Evolutionary conservation across 35 echinoderm and acorn worm species (phyloP).

Genomic region (Apostichopus parvimensis): DNA sequence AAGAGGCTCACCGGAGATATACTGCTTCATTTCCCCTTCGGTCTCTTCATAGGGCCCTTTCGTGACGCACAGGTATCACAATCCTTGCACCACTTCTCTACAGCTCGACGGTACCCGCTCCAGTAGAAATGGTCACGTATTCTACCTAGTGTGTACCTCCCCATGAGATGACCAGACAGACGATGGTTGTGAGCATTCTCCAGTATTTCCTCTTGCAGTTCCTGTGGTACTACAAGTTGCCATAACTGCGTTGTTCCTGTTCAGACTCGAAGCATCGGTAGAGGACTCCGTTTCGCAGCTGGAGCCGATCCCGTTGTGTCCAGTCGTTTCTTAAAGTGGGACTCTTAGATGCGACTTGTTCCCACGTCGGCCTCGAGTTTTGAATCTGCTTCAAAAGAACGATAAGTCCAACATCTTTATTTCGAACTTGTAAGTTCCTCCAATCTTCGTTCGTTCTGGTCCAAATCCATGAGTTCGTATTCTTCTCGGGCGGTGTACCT

Average conservation of each 20-base stretch:
- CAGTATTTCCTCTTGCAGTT: not conserved
- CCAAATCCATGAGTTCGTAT: not conserved
- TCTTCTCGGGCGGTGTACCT: too few relatives aligned
- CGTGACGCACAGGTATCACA: conserved; percentile 24
- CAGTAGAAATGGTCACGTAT: conserved; percentile 25
- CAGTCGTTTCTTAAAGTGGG: not conserved
- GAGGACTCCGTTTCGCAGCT: not conserved
- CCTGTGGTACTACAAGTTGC: too few relatives aligned
- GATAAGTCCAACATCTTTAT: conserved; percentile 1
- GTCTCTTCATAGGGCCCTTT: conserved; percentile 5
- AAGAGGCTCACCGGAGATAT: conserved; percentile 12
- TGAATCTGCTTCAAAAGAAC: conserved; percentile 3
- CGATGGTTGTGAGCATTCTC: not conserved
- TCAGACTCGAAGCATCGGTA: not conserved
- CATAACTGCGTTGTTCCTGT: not conserved
- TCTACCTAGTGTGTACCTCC: conserved; percentile 8
- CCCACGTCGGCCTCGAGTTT: not conserved
- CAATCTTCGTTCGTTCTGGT: not conserved
- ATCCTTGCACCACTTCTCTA: conserved; percentile 21
- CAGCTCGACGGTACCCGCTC: conserved; percentile 26
- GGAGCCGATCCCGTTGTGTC: conserved; percentile 14
- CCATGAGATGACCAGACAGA: not conserved
- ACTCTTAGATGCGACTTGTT: conserved; percentile 6
- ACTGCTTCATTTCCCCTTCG: not conserved
- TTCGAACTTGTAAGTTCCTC: not conserved